phyloP scores from a whole-genome alignment of 2,888 invertebrate species.

The Andrena bucephala region DNA sequence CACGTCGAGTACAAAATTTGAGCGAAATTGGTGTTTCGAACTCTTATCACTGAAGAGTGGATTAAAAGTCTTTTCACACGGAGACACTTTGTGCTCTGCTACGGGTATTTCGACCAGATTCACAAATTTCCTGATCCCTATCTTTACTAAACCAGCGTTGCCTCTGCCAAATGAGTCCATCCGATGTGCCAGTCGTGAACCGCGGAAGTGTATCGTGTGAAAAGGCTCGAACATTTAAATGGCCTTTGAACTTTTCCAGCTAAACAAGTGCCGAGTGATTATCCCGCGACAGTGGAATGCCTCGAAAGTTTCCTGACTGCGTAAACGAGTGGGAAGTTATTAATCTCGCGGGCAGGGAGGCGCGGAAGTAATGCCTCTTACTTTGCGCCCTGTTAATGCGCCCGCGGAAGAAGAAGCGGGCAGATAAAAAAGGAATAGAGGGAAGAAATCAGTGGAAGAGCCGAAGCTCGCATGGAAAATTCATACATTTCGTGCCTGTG shows the following conservation, averaged over 20 bases:
- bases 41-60: no score
- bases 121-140: no score
- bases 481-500: conserved; percentile 66
- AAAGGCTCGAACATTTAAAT: conserved; percentile 5
- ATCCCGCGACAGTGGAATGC: conserved; percentile 16
- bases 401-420: conserved; percentile 26
- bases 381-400: conserved; percentile 61
- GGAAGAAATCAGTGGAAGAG: conserved; percentile 53
- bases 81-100: no score
- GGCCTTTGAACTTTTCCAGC: background rate
- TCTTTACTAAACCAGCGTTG: no score
- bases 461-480: conserved; percentile 64
- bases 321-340: conserved; percentile 66
- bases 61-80: no score
- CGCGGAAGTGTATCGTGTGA: no score
- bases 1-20: no score
- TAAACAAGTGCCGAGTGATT: conserved; percentile 6
- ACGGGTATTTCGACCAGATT: no score
- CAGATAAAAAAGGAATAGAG: conserved; percentile 27
- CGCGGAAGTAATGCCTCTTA: conserved; percentile 65
- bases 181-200: no score
- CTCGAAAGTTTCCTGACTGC: conserved; percentile 53
- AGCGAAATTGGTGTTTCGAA: no score
- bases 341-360: conserved; percentile 58
- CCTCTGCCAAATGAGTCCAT: no score